Base-by-base conservation (phyloP, 2,888 invertebrate genomes). In the Pachliopta kotzebuea region DNA sequence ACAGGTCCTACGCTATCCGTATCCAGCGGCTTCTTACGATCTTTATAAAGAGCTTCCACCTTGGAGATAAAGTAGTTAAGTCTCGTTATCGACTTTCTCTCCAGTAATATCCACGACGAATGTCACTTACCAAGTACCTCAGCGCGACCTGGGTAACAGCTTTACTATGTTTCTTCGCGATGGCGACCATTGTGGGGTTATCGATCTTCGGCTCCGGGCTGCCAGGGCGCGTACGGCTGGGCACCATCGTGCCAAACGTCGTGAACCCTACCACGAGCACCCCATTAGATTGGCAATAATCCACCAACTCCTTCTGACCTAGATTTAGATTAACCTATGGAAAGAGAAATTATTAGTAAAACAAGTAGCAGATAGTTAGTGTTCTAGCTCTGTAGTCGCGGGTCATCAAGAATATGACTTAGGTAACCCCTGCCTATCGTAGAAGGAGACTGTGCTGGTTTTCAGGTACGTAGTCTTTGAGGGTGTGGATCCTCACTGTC, bases 241-340 rank as follows among this genome's bases (percentile, higher is more conserved):
- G 92, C 0, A 94, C 92, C 71, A 90, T 81, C 2, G 92, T 86
- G 0, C 95, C 96, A 61, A 96, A 90, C 0, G 95, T 95, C 37
- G 94, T 93, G 79, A 94, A 96, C 0, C 86, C 96, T 67, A 89
- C 94, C 61, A 96, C 81, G 3, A 86, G 75, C 29, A 96, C 93
- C 17, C 86, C 87, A 18, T 93, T 85, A 2, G 91, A 76, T 55
- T 93, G 90, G 78, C 96, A 94, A 72, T 92, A 95, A 11, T 93
- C 84, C 0, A 95, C 93, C 42, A 96, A 77, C 50, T 94, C 93
- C 17, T 88, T 90, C 70, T 96, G 94, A 18, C 93, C 94, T 0
- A 95, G 85, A 76, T 95, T 95, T 0, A 95, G 92, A 76, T 96
- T 89, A 0, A 90, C 73, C 90, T 90, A 79, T 0, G 18, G 45